Percentiles rank a stretch among this genome's conserved stretches.
Conservation (phyloP, 1,140 invertebrate genomes). For the Thaumatotibia leucotreta region DNA sequence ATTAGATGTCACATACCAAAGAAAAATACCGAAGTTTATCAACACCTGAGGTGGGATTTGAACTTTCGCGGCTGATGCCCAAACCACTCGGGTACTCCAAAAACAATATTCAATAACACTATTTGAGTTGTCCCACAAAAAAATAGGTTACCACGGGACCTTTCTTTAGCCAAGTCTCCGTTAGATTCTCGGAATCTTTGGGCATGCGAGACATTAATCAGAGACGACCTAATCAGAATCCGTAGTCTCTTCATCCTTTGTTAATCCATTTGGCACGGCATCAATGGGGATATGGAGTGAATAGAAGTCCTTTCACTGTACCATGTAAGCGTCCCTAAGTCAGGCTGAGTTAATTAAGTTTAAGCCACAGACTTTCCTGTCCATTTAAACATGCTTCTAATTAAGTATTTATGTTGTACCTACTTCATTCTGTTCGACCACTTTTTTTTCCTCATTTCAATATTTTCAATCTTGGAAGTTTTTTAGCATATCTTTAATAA, state of each 20-base stretch:
- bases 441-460: too few species aligned
- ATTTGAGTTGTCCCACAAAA: too few species aligned
- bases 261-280: background rate
- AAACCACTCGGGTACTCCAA: too few species aligned
- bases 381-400: background rate
- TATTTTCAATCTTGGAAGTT: too few species aligned
- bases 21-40: too few species aligned
- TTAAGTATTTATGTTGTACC: background rate
- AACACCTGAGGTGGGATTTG: too few species aligned
- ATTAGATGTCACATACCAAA: background rate
- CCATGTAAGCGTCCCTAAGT: background rate
- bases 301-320: constrained; percentile 5
- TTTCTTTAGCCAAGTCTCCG: background rate
- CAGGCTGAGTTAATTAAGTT: background rate
- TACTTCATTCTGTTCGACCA: too few species aligned
- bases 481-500: too few species aligned
- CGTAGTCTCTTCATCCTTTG: background rate
- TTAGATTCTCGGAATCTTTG: background rate
- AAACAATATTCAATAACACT: too few species aligned
- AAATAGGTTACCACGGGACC: too few species aligned
- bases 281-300: background rate
- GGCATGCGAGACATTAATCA: background rate
- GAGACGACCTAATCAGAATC: background rate
- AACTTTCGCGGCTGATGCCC: too few species aligned
- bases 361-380: background rate